phyloP scores from a whole-genome alignment of 1,140 invertebrate species.

The Calosoma granatense region DNA sequence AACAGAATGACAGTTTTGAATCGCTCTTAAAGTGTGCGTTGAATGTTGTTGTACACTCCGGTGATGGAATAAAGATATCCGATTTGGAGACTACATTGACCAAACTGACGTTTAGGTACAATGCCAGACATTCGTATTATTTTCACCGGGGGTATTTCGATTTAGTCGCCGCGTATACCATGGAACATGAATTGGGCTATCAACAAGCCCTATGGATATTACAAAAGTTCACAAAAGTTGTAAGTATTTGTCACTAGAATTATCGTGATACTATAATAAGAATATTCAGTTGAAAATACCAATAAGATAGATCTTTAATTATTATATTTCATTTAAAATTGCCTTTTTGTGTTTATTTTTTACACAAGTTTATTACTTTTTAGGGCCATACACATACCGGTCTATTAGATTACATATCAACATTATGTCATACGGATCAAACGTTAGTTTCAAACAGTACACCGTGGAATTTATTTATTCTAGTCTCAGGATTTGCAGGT shows the following conservation, averaged over 20 bases:
- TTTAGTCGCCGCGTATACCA: constrained; percentile 34
- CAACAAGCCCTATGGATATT: constrained; percentile 38
- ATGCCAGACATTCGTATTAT: constrained; percentile 37
- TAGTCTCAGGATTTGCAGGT: neutral
- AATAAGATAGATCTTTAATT: constrained; percentile 13
- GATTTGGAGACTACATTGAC: constrained; percentile 38
- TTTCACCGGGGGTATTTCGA: constrained; percentile 48
- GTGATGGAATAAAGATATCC: constrained; percentile 33
- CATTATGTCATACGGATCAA: constrained; percentile 33
- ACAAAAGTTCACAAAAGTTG: constrained; percentile 39
- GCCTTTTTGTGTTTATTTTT: no score
- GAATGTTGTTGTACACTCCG: constrained; percentile 34
- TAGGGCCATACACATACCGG: constrained; percentile 42
- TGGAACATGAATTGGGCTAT: constrained; percentile 40
- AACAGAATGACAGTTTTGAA: constrained; percentile 32
- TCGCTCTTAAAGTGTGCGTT: constrained; percentile 36
- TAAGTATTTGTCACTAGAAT: constrained; percentile 31
- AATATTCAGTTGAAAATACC: constrained; percentile 12
- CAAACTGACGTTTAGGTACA: constrained; percentile 34
- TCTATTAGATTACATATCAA: constrained; percentile 43
- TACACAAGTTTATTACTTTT: constrained; percentile 26
- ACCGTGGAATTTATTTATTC: constrained; percentile 31
- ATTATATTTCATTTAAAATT: no score
- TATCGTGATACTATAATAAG: constrained; percentile 5
- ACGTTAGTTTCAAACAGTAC: constrained; percentile 27